Evolutionary conservation across 2,888 invertebrate species (phyloP), one percentile per base, ranked within the genome.

Genomic region (Reticulitermes lucifugus): DNA sequence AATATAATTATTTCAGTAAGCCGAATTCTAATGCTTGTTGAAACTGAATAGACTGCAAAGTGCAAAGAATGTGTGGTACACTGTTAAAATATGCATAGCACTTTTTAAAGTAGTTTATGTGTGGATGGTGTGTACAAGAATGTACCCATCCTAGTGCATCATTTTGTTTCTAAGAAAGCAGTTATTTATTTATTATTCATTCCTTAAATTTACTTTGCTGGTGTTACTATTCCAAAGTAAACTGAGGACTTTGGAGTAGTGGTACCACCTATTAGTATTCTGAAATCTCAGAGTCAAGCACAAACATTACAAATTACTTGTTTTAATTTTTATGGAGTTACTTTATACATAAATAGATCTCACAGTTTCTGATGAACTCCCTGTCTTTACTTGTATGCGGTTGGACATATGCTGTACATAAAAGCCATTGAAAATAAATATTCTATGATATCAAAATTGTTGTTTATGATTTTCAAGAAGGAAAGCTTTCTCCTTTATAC

Each of bases 361-460:
- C 22, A 14, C 6, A n/a, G 14, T 65, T n/a, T 25, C 9, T 65
- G 65, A n/a, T 25, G n/a, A 65, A 81, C 21, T 81, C 81, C 81
- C 10, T 25, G 21, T 43, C 22, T 55, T 60, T 25, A 81, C 22
- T 81, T 81, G 65, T 81, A 65, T 41, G 29, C 60, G 29, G 65
- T 81, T 81, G 60, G 65, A 65, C 65, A 65, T 25, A 35, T 70
- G 22, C 60, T 55, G 55, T 65, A 83, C n/a, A 55, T n/a, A 29
- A 41, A 51, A 71, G 29, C n/a, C 75, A 59, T 83, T 83, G 29
- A 75, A 73, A 83, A 73, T 59, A 51, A 70, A 83, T 43, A 22
- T 83, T 55, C 51, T 83, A 43, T 83, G 59, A 65, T 59, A 81
- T 65, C 70, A 21, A 81, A 81, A 81, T 81, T 81, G 60, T 65